phyloP scores from a whole-genome alignment of 2,888 invertebrate genomes.

The Drosophila helvetica region DNA sequence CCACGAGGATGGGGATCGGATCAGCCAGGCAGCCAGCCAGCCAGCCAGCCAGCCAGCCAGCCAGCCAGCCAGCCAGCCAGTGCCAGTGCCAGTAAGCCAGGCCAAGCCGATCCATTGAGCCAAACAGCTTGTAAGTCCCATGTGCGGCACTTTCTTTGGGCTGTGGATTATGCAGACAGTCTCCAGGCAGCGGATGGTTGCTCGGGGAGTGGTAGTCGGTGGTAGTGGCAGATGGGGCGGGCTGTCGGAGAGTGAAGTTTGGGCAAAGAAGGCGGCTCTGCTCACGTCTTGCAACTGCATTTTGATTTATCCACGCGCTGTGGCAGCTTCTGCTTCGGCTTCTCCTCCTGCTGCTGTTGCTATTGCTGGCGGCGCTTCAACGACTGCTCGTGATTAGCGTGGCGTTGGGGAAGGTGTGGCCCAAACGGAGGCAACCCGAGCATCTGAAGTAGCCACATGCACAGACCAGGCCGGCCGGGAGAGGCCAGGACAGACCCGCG shows the following conservation, averaged over 20 bases:
- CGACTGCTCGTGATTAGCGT: conserved; percentile 73
- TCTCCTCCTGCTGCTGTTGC: conserved; percentile 9
- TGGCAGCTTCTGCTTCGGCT: conserved; percentile 18
- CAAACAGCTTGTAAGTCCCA: conserved; percentile 42
- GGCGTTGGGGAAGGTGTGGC: conserved; percentile 79
- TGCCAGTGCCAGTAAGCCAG: conserved; percentile 17
- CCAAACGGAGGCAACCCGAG: conserved; percentile 78
- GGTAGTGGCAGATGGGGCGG: not conserved
- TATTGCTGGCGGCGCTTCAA: conserved; percentile 59
- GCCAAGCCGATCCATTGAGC: conserved; percentile 50
- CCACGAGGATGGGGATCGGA: conserved; percentile 62
- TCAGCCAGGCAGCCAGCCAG: conserved; percentile 31
- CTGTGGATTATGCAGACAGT: conserved; percentile 68
- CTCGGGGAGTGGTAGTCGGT: not conserved
- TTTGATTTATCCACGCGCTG: conserved; percentile 80
- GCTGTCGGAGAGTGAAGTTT: conserved; percentile 27
- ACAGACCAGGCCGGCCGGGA: conserved; percentile 40
- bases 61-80: no score
- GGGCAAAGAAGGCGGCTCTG: conserved; percentile 46
- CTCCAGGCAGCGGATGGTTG: conserved; percentile 14
- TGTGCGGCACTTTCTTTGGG: conserved; percentile 75
- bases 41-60: conserved; percentile 32
- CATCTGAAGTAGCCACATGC: conserved; percentile 80
- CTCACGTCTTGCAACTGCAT: conserved; percentile 64
- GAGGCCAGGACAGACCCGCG: conserved; percentile 13